Conservation (phyloP, 2,113 vertebrate species). For the Ramphastos sulfuratus region DNA sequence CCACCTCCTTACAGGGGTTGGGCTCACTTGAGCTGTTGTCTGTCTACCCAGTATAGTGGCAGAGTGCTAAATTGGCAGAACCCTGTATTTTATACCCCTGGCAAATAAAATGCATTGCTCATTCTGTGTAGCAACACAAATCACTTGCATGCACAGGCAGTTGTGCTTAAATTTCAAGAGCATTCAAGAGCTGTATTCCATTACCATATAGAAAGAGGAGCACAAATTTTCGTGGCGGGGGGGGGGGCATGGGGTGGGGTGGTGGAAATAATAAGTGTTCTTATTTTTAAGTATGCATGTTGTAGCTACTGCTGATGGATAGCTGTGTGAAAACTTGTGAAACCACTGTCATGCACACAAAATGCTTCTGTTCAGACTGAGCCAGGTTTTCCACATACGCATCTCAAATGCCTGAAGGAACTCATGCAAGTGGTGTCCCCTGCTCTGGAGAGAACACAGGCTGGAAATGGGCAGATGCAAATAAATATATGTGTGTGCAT, state of each 20-base stretch:
- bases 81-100: background rate
- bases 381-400: accelerated
- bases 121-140: slow-evolving; percentile 3
- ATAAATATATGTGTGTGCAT: background rate
- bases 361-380: background rate
- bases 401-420: background rate
- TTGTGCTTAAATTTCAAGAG: slow-evolving; percentile 2
- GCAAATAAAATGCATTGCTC: slow-evolving; percentile 16
- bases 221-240: accelerated
- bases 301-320: background rate
- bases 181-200: background rate
- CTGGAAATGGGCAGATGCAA: background rate
- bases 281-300: background rate
- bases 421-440: accelerated
- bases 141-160: background rate
- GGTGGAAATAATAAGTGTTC: background rate
- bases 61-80: background rate
- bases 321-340: background rate
- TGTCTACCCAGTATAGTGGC: background rate
- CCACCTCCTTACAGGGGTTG: background rate
- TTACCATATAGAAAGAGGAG: background rate
- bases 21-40: background rate
- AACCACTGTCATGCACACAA: accelerated
- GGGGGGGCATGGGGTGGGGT: no score
- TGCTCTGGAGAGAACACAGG: background rate